Percentiles rank a stretch among this genome's conserved stretches.
Conservation (phyloP, 2,888 invertebrate species). For the Clivina fossor region DNA sequence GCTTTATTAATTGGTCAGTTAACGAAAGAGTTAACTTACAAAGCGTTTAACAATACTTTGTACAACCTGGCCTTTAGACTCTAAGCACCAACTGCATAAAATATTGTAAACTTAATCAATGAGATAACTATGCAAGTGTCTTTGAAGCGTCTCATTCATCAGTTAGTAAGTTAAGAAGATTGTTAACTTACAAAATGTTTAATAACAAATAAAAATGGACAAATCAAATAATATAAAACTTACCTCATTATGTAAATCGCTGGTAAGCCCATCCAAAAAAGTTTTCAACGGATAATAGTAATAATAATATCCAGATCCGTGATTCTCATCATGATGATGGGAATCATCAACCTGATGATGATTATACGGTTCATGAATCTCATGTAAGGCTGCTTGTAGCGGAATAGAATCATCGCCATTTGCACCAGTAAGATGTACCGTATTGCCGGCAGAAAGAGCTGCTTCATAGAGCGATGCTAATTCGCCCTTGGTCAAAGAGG, state of each 20-base stretch:
- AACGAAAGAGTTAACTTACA: no score
- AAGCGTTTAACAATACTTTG: no score
- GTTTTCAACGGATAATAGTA: conserved; percentile 59
- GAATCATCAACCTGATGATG: conserved; percentile 24
- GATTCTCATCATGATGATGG: conserved; percentile 27
- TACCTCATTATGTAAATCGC: conserved; percentile 13
- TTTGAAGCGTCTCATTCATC: no score
- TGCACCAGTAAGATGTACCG: conserved; percentile 41
- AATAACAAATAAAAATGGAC: no score
- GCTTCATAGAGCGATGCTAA: conserved; percentile 55
- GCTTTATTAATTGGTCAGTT: no score
- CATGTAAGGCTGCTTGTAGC: conserved; percentile 50
- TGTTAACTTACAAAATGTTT: no score
- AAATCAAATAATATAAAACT: no score
- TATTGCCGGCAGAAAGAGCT: conserved; percentile 50
- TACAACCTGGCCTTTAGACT: no score
- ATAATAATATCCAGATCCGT: conserved; percentile 54
- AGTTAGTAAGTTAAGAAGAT: no score
- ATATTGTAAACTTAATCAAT: no score
- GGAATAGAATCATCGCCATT: conserved; percentile 41
- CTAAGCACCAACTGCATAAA: no score
- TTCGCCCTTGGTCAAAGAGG: conserved; percentile 52
- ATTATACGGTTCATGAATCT: conserved; percentile 43
- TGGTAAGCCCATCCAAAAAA: conserved; percentile 53
- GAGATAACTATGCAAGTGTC: no score